Conservation (phyloP, 2,113 vertebrate species). For the Cnemophilus loriae region DNA sequence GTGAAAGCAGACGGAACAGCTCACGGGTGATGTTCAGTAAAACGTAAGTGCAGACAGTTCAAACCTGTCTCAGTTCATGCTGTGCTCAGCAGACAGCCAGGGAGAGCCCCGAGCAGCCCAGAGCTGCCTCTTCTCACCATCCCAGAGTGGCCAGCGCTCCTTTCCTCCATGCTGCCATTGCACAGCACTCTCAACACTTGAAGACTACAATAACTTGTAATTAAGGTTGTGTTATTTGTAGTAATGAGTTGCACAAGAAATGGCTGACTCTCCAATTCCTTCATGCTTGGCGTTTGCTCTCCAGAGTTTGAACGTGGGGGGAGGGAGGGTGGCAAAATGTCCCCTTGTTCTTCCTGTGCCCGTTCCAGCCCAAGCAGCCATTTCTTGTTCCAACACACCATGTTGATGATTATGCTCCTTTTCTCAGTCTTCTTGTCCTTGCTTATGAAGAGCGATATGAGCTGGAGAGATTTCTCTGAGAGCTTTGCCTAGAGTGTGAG, state of each 20-base stretch:
- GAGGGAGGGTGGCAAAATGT: neutral
- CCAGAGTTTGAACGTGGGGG: neutral
- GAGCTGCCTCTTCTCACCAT: neutral
- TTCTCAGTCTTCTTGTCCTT: conserved; percentile 81
- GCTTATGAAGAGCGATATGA: conserved; percentile 72
- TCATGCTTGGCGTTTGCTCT: accelerated
- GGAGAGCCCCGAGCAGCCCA: neutral
- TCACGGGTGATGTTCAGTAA: neutral
- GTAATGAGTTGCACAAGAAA: conserved; percentile 42
- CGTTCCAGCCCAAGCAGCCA: neutral
- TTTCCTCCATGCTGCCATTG: neutral
- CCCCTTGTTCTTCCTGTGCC: neutral
- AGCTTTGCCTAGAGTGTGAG: conserved; percentile 71
- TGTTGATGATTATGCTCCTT: conserved; percentile 77
- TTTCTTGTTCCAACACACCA: conserved; percentile 63
- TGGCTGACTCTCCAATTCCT: neutral
- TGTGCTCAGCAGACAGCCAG: neutral
- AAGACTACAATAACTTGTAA: neutral
- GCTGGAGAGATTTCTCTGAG: conserved; percentile 76
- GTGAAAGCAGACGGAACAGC: neutral
- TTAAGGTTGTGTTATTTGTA: neutral
- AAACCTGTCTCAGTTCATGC: neutral
- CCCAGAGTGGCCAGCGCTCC: accelerated
- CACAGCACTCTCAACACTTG: conserved; percentile 34
- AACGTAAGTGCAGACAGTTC: neutral